These are phyloP conservation scores for Acridotheres tristis DNA, from an alignment of 2,797 vertebrate species.

Conservation along the genomic window DNA sequence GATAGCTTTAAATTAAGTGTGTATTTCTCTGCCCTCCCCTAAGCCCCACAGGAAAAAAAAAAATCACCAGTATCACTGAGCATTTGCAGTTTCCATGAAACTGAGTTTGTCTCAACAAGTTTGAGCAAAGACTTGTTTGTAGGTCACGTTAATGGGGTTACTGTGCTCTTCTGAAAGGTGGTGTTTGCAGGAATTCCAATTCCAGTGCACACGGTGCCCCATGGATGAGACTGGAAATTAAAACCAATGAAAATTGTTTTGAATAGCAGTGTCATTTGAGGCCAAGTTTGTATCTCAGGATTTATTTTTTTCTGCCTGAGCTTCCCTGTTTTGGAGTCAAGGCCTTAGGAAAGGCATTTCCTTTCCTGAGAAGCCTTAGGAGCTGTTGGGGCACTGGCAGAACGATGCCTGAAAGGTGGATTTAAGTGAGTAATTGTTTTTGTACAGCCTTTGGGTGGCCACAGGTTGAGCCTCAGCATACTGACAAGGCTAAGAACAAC, in stretches of 20 bases:
- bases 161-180: background rate
- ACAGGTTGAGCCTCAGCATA: background rate
- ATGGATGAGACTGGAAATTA: background rate
- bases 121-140: background rate
- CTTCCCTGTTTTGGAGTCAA: background rate
- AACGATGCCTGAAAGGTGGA: background rate
- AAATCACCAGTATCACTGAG: constrained; percentile 31
- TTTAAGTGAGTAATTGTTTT: background rate
- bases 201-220: background rate
- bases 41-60: background rate
- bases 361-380: background rate
- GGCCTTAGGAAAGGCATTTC: background rate
- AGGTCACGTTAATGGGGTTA: background rate
- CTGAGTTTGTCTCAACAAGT: background rate
- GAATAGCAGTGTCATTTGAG: constrained; percentile 16
- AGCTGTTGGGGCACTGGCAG: background rate
- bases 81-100: constrained; percentile 37
- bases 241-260: background rate
- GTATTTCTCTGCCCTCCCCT: background rate
- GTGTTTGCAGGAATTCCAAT: background rate
- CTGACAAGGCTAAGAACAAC: background rate
- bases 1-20: constrained; percentile 41
- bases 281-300: background rate
- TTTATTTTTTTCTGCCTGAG: background rate
- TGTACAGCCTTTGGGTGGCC: background rate